These are phyloP conservation scores for Spea bombifrons DNA, from an alignment of 2,113 vertebrate genomes.

Conservation along the genomic window DNA sequence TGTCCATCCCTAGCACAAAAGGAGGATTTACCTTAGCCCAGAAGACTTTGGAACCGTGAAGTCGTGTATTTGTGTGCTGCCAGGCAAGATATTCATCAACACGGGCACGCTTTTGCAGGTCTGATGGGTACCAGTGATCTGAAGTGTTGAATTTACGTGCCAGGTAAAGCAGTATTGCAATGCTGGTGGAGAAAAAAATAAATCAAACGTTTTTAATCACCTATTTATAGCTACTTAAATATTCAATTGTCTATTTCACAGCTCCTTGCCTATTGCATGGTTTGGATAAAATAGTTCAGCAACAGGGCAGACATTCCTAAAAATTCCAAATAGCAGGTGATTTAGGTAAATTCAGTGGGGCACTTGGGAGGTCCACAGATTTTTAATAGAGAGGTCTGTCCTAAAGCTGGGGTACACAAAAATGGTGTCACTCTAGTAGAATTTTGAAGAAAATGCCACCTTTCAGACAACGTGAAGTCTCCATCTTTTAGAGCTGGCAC, in stretches of 20 bases:
- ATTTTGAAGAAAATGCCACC: conserved; percentile 61
- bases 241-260: too few species aligned
- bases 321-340: too few species aligned
- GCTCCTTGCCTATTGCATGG: too few species aligned
- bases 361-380: too few species aligned
- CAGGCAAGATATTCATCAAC: conserved; percentile 74
- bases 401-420: too few species aligned
- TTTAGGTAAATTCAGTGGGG: too few species aligned
- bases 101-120: conserved; percentile 63
- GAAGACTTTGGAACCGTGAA: conserved; percentile 64
- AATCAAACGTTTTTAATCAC: neutral
- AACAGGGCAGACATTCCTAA: too few species aligned
- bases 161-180: conserved; percentile 72
- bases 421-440: too few species aligned
- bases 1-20: neutral
- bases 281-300: too few species aligned
- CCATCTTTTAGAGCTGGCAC: conserved; percentile 83
- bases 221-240: too few species aligned
- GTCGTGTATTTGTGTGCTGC: conserved; percentile 68
- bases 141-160: conserved; percentile 69
- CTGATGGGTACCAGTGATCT: conserved; percentile 74
- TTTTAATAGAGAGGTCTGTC: too few species aligned
- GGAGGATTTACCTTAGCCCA: conserved; percentile 63
- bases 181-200: conserved; percentile 55
- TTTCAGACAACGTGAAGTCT: conserved; percentile 80